Evolutionary conservation across 2,888 invertebrate genomes (phyloP).

Genomic region (Tetrapedia diversipes): DNA sequence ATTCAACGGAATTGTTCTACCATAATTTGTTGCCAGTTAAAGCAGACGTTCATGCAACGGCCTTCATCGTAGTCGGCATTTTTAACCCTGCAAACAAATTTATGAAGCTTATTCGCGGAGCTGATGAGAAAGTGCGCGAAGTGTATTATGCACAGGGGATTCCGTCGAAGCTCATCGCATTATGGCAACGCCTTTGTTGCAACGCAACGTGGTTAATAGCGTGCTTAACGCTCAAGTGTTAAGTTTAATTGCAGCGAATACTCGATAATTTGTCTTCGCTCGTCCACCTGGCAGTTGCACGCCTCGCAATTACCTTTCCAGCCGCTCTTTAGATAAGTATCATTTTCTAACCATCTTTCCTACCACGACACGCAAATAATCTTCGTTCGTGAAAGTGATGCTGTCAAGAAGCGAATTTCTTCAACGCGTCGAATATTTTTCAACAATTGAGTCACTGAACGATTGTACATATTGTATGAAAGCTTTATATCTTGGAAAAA

Average conservation of each 20-base stretch:
- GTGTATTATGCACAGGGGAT: constrained; percentile 3
- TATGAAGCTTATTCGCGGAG: constrained; percentile 15
- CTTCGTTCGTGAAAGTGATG: background rate
- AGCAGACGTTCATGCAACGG: background rate
- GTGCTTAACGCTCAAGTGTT: constrained; percentile 34
- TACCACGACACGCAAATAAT: constrained; percentile 23
- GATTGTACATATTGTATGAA: too few species aligned
- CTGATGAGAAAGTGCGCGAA: constrained; percentile 6
- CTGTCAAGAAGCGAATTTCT: background rate
- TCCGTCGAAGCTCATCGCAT: background rate
- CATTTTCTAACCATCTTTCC: too few species aligned
- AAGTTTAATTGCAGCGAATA: constrained; percentile 34
- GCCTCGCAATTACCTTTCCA: constrained; percentile 34
- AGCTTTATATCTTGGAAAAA: too few species aligned
- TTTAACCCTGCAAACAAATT: constrained; percentile 7
- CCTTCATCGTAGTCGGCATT: background rate
- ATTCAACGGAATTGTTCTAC: constrained; percentile 5
- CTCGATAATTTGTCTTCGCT: constrained; percentile 39
- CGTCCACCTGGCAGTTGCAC: background rate
- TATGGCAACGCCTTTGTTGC: constrained; percentile 23
- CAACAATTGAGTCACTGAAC: too few species aligned
- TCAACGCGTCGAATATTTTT: background rate
- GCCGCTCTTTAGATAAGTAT: constrained; percentile 1
- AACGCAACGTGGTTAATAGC: constrained; percentile 34
- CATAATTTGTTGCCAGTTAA: constrained; percentile 11